phyloP scores from a whole-genome alignment of 1,140 invertebrate genomes.

The Drosophila virilis region DNA sequence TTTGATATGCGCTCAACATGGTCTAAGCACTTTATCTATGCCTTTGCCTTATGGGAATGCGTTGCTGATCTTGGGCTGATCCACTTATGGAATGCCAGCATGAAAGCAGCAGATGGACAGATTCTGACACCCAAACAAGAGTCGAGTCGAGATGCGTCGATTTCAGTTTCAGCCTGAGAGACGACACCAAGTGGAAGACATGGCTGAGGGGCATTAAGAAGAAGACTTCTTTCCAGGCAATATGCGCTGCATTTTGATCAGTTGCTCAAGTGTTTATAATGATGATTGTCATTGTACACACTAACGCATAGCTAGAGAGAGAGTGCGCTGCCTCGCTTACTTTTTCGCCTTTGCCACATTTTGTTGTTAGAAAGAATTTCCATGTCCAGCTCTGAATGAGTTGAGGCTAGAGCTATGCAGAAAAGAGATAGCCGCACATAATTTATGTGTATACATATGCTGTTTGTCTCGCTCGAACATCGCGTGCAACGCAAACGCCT shows the following conservation, averaged over 20 bases:
- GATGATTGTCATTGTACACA: conserved; percentile 74
- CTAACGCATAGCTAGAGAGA: background rate
- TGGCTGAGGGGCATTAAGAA: background rate
- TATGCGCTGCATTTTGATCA: conserved; percentile 33
- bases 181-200: conserved; percentile 8
- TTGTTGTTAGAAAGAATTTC: conserved; percentile 57
- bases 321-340: background rate
- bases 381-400: conserved; percentile 35
- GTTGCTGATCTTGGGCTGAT: conserved; percentile 38
- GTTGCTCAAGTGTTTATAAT: conserved; percentile 70
- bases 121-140: conserved; percentile 24
- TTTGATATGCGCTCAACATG: background rate
- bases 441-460: conserved; percentile 1
- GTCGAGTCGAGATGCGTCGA: conserved; percentile 37
- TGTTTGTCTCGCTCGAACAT: conserved; percentile 42
- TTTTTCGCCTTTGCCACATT: conserved; percentile 41
- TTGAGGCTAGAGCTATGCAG: conserved; percentile 2
- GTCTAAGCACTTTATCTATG: conserved; percentile 7
- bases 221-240: conserved; percentile 13
- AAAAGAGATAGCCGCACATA: conserved; percentile 4
- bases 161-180: conserved; percentile 59
- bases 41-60: background rate
- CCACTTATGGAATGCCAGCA: conserved; percentile 30
- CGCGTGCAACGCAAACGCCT: conserved; percentile 45
- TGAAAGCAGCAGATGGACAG: conserved; percentile 8